Conservation (phyloP, 2,888 invertebrate genomes). For the Machimus atricapillus region DNA sequence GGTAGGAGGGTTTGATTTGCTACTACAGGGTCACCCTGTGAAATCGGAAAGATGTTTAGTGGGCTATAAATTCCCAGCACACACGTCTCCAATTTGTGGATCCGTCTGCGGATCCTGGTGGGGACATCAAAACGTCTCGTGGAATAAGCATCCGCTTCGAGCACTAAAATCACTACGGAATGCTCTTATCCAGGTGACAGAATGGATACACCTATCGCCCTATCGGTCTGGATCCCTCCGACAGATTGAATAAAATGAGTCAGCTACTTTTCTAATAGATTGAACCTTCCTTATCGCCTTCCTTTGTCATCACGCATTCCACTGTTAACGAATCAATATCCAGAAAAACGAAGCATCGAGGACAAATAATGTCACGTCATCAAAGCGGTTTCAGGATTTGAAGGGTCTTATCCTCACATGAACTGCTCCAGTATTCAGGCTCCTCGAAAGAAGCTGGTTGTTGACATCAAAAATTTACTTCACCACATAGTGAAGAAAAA, state of each 20-base stretch:
- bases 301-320: slow-evolving; percentile 36
- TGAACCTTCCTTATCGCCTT: slow-evolving; percentile 35
- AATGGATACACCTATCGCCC: not conserved
- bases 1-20: not conserved
- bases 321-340: slow-evolving; percentile 30
- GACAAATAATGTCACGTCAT: slow-evolving; percentile 34
- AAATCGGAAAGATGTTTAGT: not conserved
- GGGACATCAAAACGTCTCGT: not conserved
- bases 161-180: slow-evolving; percentile 18
- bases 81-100: slow-evolving; percentile 3
- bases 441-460: not conserved
- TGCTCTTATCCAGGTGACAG: slow-evolving; percentile 20
- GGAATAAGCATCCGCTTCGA: not conserved
- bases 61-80: not conserved
- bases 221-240: not conserved
- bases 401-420: slow-evolving; percentile 35
- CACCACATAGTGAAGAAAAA: not conserved
- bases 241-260: slow-evolving; percentile 34
- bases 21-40: not conserved
- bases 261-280: slow-evolving; percentile 35
- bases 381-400: slow-evolving; percentile 30
- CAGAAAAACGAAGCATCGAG: slow-evolving; percentile 4
- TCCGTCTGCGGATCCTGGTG: not conserved
- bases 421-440: not conserved
- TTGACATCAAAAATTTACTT: slow-evolving; percentile 5